Percentiles rank a stretch among this genome's conserved stretches.
These are phyloP conservation scores for Perca flavescens DNA, from an alignment of 2,113 vertebrate species.

Conservation along the genomic window DNA sequence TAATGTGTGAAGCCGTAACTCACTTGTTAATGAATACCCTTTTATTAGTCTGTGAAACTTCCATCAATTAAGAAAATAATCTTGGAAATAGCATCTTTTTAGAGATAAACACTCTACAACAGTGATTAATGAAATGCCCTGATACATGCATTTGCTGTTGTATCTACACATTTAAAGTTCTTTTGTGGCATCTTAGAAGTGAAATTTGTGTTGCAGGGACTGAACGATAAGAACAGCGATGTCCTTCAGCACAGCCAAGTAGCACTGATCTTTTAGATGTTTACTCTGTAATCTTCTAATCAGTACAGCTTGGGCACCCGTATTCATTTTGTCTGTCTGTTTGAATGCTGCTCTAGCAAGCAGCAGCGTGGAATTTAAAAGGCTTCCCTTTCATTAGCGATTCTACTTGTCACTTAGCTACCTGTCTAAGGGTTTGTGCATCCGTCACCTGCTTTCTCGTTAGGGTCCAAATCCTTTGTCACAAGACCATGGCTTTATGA, in stretches of 20 bases:
- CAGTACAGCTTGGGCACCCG: constrained; percentile 33
- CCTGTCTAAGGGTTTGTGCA: constrained; percentile 29
- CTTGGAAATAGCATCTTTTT: constrained; percentile 17
- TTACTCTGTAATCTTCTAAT: constrained; percentile 63
- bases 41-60: constrained; percentile 38
- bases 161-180: constrained; percentile 20
- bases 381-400: constrained; percentile 49
- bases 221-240: constrained; percentile 31
- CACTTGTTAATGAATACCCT: constrained; percentile 16
- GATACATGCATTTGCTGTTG: constrained; percentile 24
- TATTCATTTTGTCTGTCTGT: constrained; percentile 27
- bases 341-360: constrained; percentile 25
- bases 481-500: constrained; percentile 45
- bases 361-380: constrained; percentile 30
- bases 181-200: constrained; percentile 7
- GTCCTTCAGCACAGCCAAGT: constrained; percentile 49
- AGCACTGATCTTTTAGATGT: constrained; percentile 44
- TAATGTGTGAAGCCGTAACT: constrained; percentile 12
- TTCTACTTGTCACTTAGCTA: constrained; percentile 34
- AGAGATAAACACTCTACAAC: constrained; percentile 26
- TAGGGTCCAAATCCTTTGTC: constrained; percentile 44
- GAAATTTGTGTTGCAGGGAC: constrained; percentile 20
- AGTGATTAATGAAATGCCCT: constrained; percentile 21
- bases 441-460: constrained; percentile 48
- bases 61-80: constrained; percentile 33